These are phyloP conservation scores for Aphelenchoides avenae DNA, from an alignment of 1,140 invertebrate genomes.

Conservation along the genomic window DNA sequence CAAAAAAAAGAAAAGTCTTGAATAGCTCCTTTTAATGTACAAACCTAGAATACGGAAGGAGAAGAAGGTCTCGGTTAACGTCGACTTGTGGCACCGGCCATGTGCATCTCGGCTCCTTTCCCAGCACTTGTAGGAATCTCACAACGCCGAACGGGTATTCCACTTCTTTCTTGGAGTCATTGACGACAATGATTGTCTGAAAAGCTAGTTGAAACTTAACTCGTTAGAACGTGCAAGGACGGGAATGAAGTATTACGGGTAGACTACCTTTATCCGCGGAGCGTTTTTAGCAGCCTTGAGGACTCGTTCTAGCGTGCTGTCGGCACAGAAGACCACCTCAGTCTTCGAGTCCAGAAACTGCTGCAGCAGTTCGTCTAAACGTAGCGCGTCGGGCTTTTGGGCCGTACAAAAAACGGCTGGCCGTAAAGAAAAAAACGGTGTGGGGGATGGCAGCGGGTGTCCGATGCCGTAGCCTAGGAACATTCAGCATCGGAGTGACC, in stretches of 20 bases:
- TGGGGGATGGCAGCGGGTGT: no score
- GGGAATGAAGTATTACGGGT: no score
- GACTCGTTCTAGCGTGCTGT: slow-evolving; percentile 66
- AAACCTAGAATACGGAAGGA: slow-evolving; percentile 6
- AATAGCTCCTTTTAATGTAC: background rate
- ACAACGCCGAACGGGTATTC: background rate
- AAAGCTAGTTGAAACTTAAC: slow-evolving; percentile 3
- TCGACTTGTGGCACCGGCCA: background rate
- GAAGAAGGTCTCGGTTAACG: background rate
- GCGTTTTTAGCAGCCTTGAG: slow-evolving; percentile 52
- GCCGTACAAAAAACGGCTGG: no score
- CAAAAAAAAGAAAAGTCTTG: slow-evolving; percentile 5
- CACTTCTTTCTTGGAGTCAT: background rate
- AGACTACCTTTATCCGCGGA: no score
- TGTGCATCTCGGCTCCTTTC: background rate
- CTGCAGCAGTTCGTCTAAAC: slow-evolving; percentile 69
- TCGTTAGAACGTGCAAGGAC: no score
- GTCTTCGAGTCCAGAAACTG: slow-evolving; percentile 69
- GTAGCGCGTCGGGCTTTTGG: no score
- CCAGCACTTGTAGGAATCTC: background rate
- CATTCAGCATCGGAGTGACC: no score
- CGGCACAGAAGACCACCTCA: slow-evolving; percentile 69
- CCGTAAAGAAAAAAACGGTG: no score
- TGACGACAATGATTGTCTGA: background rate
- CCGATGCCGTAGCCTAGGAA: no score